These are phyloP conservation scores for Callyntrura guangdongensis DNA, from an alignment of 2,888 invertebrate genomes.

Conservation along the genomic window DNA sequence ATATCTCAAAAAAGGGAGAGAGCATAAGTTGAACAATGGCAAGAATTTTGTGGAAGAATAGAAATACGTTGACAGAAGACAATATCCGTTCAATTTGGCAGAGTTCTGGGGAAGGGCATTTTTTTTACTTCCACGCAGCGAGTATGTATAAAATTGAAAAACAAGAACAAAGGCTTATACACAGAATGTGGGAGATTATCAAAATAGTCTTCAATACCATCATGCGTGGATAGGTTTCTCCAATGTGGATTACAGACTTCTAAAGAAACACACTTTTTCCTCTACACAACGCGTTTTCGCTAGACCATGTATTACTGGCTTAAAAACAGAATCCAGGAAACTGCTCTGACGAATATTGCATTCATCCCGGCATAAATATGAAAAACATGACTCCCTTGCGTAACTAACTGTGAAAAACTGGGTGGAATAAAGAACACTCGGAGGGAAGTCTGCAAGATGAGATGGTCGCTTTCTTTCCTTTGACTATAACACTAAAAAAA, in stretches of 20 bases:
- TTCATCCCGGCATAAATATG: constrained; percentile 75
- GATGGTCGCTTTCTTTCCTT: constrained; percentile 5
- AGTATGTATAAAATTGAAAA: not conserved
- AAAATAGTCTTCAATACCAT: constrained; percentile 3
- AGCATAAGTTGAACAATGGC: constrained; percentile 11
- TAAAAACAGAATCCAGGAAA: constrained; percentile 19
- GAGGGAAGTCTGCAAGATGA: constrained; percentile 16
- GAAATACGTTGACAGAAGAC: constrained; percentile 60
- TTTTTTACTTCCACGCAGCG: not conserved
- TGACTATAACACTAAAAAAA: constrained; percentile 19
- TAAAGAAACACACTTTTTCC: not conserved
- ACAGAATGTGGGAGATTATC: constrained; percentile 18
- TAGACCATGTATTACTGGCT: not conserved
- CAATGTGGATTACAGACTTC: not conserved
- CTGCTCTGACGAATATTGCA: constrained; percentile 66
- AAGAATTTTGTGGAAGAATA: constrained; percentile 8
- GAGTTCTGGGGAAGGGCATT: constrained; percentile 34
- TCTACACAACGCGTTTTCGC: not conserved
- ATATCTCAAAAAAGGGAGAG: constrained; percentile 49
- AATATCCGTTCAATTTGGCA: constrained; percentile 72
- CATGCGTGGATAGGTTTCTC: not conserved
- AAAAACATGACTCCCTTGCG: constrained; percentile 74
- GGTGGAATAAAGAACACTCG: constrained; percentile 52
- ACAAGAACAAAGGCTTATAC: not conserved
- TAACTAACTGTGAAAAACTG: constrained; percentile 72